Evolutionary conservation across 2,113 vertebrate species (phyloP), one percentile per base, ranked within the genome.

Genomic region (Chauna torquata): DNA sequence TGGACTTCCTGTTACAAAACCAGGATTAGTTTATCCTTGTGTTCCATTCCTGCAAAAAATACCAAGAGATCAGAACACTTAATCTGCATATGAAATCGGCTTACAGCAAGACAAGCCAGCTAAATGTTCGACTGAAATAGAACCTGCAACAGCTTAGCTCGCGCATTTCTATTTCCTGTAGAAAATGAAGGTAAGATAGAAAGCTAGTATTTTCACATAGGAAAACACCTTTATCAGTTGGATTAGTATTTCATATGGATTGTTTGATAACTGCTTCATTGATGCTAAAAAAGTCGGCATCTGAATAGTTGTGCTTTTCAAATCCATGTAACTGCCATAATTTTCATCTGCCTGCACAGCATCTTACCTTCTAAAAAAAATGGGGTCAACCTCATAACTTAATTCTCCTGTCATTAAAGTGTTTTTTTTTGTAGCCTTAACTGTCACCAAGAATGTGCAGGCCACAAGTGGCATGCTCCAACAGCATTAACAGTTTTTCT

Each of bases 11-110:
- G 74, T 3, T 88, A 90, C 70, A 64, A 91, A 93, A 87, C 58
- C 66, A 57, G 89, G 77, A 90, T 87, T 94, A 84, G 69, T 76
- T 19, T 15, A 74, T 16, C 78, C 68, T 3, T 7, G 70, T 86
- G 84, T 24, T 74, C 74, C 54, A 11, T 15, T 66, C 85, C 68
- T 16, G 47, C 64, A 24, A 25, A 82, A 64, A 34, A 1, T 3
- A 76, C 5, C 68, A 64, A 9, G n/a, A 40, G 88, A 77, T 86
- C 91, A 80, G 87, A 36, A 91, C 84, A 61, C 75, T 85, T 95
- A 91, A 92, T 87, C 96, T 82, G 72, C 8, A 3, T 65, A 42
- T 30, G 62, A 92, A 89, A 92, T 72, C 38, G 0, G 81, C 72
- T 20, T 85, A 85, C 10, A 68, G 88, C 58, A 28, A 12, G 23